Base-by-base conservation (phyloP, 2,113 vertebrate species). In the Mionectes macconnelli region DNA sequence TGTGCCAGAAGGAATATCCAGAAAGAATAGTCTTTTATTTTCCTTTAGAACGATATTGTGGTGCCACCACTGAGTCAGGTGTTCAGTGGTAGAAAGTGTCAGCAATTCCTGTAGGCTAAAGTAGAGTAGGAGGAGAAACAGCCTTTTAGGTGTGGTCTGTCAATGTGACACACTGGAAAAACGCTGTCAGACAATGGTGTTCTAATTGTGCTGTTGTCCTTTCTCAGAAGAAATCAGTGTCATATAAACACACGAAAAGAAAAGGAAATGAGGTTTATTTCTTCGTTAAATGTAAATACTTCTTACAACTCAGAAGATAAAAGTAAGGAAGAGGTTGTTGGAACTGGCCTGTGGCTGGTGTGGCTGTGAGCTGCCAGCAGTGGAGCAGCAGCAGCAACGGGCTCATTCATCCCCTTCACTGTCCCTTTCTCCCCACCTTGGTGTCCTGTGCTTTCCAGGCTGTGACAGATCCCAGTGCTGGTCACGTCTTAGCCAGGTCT, bases 21-120 rank as follows among this genome's bases (percentile, higher is more conserved):
- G 20, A 6, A 2, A 44, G 20, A 6, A 2, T 9, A 15, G 11
- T 0, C 1, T 84, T 76, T 66, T 44, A 45, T 27, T 57, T 11
- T 42, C 11, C 37, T 82, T 89, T 68, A n/a, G 33, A 56, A 67
- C 3, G 12, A 49, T 27, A 11, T n/a, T 6, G 23, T 15, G 59
- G 73, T 79, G 33, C 18, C 27, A 53, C 17, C 39, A 9, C 11
- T n/a, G 20, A 30, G 11, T 21, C 4, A 16, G 25, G 8, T 78
- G 14, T 28, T 69, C 56, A 49, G 45, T n/a, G 42, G 57, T 20
- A 63, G 12, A 25, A 73, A 94, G 33, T 25, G 20, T 22, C 52
- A 84, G 74, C n/a, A 69, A 1, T 23, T 66, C 55, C n/a, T 76
- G 3, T 3, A 37, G 25, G 56, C 44, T 73, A 28, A 84, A 57